Base-by-base conservation (phyloP, 2,888 invertebrate genomes). In the Alviniconcha strummeri region DNA sequence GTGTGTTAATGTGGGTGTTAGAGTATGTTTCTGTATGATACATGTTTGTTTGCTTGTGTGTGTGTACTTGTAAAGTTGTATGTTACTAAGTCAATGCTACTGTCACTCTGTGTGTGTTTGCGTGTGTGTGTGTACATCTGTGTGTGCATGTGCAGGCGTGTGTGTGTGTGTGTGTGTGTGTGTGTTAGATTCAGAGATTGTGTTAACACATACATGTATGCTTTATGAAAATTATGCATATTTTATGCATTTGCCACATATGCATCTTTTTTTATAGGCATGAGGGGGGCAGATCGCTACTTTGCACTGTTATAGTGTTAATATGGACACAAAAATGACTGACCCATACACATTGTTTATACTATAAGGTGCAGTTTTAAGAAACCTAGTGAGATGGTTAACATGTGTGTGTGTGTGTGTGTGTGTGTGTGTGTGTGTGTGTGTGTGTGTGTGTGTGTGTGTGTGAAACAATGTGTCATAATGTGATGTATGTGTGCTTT, bases 121-220 rank as follows among this genome's bases (percentile, higher is more conserved):
- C 13, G 60, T 60, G 64, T 64, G 64, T 64, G 3, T 64, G 64
- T 64, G 64, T 64, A 13, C 13, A 13, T 60, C 8, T 60, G 64
- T 64, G 64, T 64, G 64, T 1, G 64, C 15, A 4, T 3, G 64
- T 4, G 64, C 15, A 15, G 9, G 64, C 60, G 13, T 64, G 64
- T 64, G 64, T 3, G 4, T 64, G 64, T 4, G 94, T 98, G 98
- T 87, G 64, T 64, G 64, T 64, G 64, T 64, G 4, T 64, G 1
- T 64, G 64, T 64, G 64, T 64, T 36, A 36, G 36, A 36, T 36
- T 36, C 36, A 36, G 36, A 36, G 36, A 36, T 36, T 36, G 36
- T 36, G 36, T 36, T 36, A 36, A 36, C 36, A 3, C 36, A 36
- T 36, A 36, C 36, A 15, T 64, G 64, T 64, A 15, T 64, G 64